These are phyloP conservation scores for Molorchus minor DNA, from an alignment of 2,888 invertebrate species.

Conservation along the genomic window DNA sequence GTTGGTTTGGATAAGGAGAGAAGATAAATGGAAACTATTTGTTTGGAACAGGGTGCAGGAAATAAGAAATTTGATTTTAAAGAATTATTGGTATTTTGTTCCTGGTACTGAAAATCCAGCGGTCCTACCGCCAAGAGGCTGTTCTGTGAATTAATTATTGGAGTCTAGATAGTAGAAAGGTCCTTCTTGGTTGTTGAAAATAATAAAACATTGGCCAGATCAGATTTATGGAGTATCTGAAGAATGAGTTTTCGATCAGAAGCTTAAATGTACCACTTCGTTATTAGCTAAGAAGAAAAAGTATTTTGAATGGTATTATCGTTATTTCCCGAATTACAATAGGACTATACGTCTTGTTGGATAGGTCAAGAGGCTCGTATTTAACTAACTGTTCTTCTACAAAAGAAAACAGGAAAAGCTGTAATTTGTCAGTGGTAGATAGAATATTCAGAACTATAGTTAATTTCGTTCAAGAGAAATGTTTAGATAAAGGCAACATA, in stretches of 20 bases:
- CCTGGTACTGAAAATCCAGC: conserved; percentile 51
- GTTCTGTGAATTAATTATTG: conserved; percentile 40
- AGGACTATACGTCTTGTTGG: too few relatives aligned
- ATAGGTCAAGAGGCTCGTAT: too few relatives aligned
- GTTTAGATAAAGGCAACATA: too few relatives aligned
- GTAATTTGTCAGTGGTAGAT: too few relatives aligned
- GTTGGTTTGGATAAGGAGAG: conserved; percentile 44
- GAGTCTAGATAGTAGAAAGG: conserved; percentile 52
- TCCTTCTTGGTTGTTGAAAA: conserved; percentile 44
- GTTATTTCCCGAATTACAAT: too few relatives aligned
- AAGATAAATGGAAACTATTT: conserved; percentile 44
- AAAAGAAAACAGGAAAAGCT: too few relatives aligned
- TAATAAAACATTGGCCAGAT: conserved; percentile 20
- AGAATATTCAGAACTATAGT: too few relatives aligned
- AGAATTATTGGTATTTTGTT: conserved; percentile 45
- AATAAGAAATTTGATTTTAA: conserved; percentile 41
- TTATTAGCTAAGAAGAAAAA: too few relatives aligned
- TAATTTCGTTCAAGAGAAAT: too few relatives aligned
- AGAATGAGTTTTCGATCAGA: conserved; percentile 16
- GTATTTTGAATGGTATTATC: too few relatives aligned
- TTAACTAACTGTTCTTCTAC: too few relatives aligned
- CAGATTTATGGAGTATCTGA: conserved; percentile 1
- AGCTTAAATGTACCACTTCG: too few relatives aligned
- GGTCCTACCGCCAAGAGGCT: conserved; percentile 50
- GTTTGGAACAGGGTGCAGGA: conserved; percentile 48